phyloP scores from a whole-genome alignment of 2,113 vertebrate species.

The Polypterus senegalus region DNA sequence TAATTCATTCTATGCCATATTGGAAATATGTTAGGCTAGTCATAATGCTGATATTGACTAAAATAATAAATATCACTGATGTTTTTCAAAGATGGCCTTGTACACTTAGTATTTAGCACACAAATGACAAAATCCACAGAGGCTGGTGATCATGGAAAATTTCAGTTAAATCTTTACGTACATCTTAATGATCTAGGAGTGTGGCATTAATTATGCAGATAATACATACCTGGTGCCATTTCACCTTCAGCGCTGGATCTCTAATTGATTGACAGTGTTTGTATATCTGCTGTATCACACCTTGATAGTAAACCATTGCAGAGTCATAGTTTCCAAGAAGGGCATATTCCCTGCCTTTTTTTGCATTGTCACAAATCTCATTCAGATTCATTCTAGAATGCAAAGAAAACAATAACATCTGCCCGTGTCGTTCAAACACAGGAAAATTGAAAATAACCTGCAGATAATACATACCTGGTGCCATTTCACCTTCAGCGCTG shows the following conservation, averaged over 20 bases:
- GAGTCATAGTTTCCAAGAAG: slow-evolving; percentile 94
- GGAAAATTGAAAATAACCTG: neutral
- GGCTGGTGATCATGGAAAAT: neutral
- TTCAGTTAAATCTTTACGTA: neutral
- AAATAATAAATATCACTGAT: no score
- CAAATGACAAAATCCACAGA: no score
- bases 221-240: slow-evolving; percentile 78
- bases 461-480: slow-evolving; percentile 69
- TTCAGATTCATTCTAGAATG: slow-evolving; percentile 74
- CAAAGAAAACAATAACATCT: slow-evolving; percentile 18
- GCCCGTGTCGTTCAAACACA: no score
- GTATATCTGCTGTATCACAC: slow-evolving; percentile 90
- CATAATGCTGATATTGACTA: no score
- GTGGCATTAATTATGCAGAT: no score
- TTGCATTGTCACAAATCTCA: slow-evolving; percentile 91
- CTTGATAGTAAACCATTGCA: slow-evolving; percentile 91
- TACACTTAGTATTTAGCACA: no score
- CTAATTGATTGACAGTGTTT: slow-evolving; percentile 74
- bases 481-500: slow-evolving; percentile 78
- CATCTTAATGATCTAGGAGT: no score
- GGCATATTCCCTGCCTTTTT: slow-evolving; percentile 91
- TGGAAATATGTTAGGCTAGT: no score
- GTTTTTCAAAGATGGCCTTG: no score
- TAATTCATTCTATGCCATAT: no score
- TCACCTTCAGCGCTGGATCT: slow-evolving; percentile 78